A percentile compares a stretch with the other conserved stretches of the same genome.
Conservation (phyloP, 2,113 vertebrate genomes). For the Hyperopisus bebe region DNA sequence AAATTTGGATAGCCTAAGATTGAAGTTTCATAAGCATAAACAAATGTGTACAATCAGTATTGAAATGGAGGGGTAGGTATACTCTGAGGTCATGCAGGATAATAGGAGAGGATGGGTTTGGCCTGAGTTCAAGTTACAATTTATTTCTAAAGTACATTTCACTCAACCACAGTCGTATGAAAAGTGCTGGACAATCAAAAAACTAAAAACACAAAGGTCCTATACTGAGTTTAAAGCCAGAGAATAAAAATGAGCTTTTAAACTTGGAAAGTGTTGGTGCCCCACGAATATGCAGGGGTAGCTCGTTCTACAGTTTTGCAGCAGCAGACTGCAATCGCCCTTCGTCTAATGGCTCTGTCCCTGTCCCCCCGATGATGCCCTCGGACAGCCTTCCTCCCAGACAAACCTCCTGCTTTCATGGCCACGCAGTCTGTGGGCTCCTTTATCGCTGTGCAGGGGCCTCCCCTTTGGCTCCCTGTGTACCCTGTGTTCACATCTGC, state of each 20-base stretch:
- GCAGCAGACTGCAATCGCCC: neutral
- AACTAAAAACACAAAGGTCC: neutral
- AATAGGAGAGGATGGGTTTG: neutral
- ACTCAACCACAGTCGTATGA: neutral
- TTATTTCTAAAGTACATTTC: neutral
- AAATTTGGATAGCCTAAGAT: neutral
- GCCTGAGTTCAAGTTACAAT: neutral
- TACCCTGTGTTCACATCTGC: neutral
- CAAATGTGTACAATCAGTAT: neutral
- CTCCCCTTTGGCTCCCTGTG: neutral
- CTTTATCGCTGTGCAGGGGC: neutral
- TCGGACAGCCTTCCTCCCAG: neutral
- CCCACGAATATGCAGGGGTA: neutral
- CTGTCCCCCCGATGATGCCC: neutral
- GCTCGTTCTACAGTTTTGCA: neutral
- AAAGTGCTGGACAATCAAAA: neutral
- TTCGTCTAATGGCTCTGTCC: neutral
- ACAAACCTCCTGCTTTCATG: neutral
- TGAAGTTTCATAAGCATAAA: neutral
- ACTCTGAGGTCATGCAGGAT: neutral
- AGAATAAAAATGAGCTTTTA: neutral
- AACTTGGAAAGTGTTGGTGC: neutral
- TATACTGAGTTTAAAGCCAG: neutral
- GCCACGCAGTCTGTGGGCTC: neutral
- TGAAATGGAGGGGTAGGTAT: neutral